Conservation (phyloP, 2,797 vertebrate species). For the Todus mexicanus region DNA sequence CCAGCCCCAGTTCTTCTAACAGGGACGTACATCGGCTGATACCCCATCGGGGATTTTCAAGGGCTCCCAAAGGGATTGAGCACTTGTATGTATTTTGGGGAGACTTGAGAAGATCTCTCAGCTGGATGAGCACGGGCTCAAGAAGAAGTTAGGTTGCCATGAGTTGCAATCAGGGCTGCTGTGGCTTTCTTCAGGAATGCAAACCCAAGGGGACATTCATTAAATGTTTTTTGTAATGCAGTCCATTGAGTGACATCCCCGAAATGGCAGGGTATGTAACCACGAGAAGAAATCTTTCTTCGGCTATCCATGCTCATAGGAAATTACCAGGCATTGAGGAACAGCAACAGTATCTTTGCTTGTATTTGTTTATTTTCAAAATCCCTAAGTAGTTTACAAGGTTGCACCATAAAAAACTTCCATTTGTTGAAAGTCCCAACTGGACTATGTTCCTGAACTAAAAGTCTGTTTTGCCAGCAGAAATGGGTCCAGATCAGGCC, state of each 20-base stretch:
- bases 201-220: not conserved
- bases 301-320: not conserved
- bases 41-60: not conserved
- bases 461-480: conserved; percentile 21
- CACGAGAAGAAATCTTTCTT: not conserved
- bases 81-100: not conserved
- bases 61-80: not conserved
- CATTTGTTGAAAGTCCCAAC: conserved; percentile 10
- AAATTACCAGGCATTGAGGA: not conserved
- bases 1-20: not conserved
- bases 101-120: not conserved
- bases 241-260: not conserved
- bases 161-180: not conserved
- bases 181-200: not conserved
- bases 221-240: not conserved
- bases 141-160: not conserved
- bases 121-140: not conserved
- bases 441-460: conserved; percentile 3
- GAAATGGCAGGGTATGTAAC: not conserved
- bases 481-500: not conserved
- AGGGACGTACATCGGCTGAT: accelerated
- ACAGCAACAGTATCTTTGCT: not conserved
- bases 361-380: conserved; percentile 4
- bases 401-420: conserved; percentile 19
- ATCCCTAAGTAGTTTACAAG: conserved; percentile 25